phyloP scores from a whole-genome alignment of 1,140 invertebrate genomes.

The Littorina saxatilis region DNA sequence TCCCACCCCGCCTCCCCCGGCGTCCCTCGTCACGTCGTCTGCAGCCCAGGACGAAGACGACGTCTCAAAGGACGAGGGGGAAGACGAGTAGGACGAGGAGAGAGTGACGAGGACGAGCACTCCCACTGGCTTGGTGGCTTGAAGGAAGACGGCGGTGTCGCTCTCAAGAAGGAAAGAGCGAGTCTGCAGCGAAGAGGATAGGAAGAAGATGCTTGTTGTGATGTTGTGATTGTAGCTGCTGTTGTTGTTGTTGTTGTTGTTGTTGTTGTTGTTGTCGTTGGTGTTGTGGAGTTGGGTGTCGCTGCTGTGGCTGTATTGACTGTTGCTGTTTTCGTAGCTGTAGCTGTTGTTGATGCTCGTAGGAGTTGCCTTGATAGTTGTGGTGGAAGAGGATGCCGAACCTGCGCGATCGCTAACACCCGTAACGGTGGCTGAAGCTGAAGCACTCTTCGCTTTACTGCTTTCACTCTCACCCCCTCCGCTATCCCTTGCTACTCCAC shows the following conservation, averaged over 20 bases:
- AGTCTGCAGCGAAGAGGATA: background rate
- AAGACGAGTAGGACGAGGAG: background rate
- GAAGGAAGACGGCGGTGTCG: background rate
- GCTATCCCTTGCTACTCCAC: background rate
- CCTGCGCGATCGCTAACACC: background rate
- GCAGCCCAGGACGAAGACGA: background rate
- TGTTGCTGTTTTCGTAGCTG: background rate
- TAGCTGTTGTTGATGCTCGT: background rate
- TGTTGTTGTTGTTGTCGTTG: background rate
- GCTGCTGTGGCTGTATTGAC: constrained; percentile 2
- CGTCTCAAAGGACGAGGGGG: background rate
- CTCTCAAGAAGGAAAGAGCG: background rate
- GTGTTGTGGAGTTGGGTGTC: background rate
- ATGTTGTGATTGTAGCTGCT: background rate
- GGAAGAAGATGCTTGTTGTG: background rate
- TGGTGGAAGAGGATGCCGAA: background rate
- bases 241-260: background rate
- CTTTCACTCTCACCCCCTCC: background rate
- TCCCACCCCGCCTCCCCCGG: too few species aligned
- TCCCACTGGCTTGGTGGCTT: background rate
- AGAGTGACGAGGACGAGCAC: background rate
- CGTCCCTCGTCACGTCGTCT: too few species aligned
- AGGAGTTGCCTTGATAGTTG: constrained; percentile 9
- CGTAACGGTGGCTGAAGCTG: background rate
- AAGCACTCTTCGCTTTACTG: background rate